Conservation (phyloP, 2,113 vertebrate genomes). For the Tor tambroides region DNA sequence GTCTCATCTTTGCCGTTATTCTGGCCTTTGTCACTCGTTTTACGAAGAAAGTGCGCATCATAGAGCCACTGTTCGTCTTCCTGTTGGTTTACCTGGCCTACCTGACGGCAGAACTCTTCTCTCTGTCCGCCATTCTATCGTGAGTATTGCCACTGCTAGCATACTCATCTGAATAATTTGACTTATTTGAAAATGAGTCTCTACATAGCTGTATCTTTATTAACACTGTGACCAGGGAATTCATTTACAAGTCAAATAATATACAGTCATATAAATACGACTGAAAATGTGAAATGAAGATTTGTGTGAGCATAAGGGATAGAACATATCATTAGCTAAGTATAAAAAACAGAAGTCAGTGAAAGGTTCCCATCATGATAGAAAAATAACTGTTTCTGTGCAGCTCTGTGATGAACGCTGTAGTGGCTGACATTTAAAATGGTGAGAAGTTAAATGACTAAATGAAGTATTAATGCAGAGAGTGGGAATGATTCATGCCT, state of each 20-base stretch:
- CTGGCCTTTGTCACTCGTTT: slow-evolving; percentile 93
- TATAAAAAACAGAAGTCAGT: not conserved
- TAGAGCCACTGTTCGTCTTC: slow-evolving; percentile 96
- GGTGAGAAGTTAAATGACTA: not conserved
- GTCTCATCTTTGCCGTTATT: slow-evolving; percentile 91
- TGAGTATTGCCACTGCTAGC: slow-evolving; percentile 73
- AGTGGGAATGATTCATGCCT: not conserved
- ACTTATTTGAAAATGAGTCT: not conserved
- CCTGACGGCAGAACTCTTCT: slow-evolving; percentile 94
- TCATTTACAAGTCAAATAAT: not conserved
- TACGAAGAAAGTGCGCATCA: slow-evolving; percentile 96
- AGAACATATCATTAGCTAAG: not conserved
- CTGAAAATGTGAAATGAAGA: not conserved
- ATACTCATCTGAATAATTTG: not conserved
- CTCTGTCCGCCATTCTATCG: slow-evolving; percentile 93
- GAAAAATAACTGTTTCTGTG: slow-evolving; percentile 1
- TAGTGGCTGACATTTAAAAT: not conserved
- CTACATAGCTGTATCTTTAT: not conserved
- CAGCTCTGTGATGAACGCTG: not conserved
- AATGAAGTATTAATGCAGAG: not conserved
- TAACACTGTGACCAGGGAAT: not conserved
- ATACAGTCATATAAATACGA: not conserved
- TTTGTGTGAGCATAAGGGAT: not conserved
- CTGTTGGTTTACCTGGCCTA: slow-evolving; percentile 94
- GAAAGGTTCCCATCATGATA: slow-evolving; percentile 4